Base-by-base conservation (phyloP, 2,113 vertebrate genomes). In the Anoura caudifer region DNA sequence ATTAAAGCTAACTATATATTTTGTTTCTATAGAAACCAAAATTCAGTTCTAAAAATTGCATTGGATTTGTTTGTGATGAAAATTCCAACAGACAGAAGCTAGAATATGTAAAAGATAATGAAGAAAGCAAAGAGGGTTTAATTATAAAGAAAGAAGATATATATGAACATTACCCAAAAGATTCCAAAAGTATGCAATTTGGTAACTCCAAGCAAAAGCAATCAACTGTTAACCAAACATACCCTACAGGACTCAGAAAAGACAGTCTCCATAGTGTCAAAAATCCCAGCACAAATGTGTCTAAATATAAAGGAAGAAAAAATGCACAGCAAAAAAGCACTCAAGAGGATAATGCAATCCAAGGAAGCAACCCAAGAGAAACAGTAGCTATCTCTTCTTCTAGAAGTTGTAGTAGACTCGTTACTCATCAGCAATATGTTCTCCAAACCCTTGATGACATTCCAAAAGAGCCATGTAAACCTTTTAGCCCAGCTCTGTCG, bases 11-110 rank as follows among this genome's bases (percentile, higher is more conserved):
- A 93, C 15, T 56, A 45, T 94, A 11, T 89, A n/a, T 69, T 89
- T 75, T 97, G 4, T 95, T 95, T 98, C 96, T 95, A 50, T 47
- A 98, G 97, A 96, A 97, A 97, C 90, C 65, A 92, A 96, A 97
- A 91, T 81, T 73, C 81, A 61, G 15, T 97, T 90, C 65, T 47
- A 75, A 70, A 95, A 87, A 50, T 81, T 43, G 26, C 10, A 83
- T 80, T 97, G 56, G 73, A 3, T 72, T 31, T 86, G 83, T 91
- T 95, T 75, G 22, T 94, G 67, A 88, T 88, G 76, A 88, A 96
- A 86, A 92, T 96, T 96, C 28, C 81, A 76, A 92, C 52, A 43
- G 41, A 92, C 95, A 56, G 80, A 97, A 97, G 41, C 38, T 94
- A 92, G 28, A 94, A 79, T 61, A 79, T 95, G 9, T 80, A 95